Conservation (phyloP, 2,797 vertebrate species). For the Diglossa cyanea region DNA sequence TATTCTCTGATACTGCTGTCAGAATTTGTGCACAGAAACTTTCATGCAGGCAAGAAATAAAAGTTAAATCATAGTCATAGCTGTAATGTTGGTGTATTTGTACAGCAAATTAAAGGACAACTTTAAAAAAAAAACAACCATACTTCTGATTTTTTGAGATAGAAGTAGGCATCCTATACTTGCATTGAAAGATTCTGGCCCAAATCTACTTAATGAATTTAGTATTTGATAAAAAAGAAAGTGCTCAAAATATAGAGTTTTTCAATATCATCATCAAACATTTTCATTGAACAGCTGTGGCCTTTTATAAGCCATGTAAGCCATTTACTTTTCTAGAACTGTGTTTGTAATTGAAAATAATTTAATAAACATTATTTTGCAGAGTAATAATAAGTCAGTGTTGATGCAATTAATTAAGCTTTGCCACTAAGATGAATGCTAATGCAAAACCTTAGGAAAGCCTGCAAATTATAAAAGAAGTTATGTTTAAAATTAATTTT, state of each 20-base stretch:
- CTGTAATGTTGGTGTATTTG: neutral
- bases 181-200: neutral
- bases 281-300: neutral
- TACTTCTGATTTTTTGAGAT: neutral
- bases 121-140: neutral
- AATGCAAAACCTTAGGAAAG: neutral
- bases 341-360: neutral
- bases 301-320: neutral
- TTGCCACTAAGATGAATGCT: neutral
- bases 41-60: neutral
- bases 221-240: neutral
- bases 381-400: neutral
- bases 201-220: neutral
- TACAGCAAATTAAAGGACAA: neutral
- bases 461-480: neutral
- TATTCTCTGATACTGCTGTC: neutral
- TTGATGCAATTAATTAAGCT: neutral
- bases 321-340: neutral
- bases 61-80: neutral
- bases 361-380: conserved; percentile 4
- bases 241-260: neutral
- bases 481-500: neutral
- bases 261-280: neutral
- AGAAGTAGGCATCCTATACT: neutral
- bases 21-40: neutral